Evolutionary conservation across 2,888 invertebrate genomes (phyloP), one percentile per base, ranked within the genome.

Genomic region (Tenthredo livida): DNA sequence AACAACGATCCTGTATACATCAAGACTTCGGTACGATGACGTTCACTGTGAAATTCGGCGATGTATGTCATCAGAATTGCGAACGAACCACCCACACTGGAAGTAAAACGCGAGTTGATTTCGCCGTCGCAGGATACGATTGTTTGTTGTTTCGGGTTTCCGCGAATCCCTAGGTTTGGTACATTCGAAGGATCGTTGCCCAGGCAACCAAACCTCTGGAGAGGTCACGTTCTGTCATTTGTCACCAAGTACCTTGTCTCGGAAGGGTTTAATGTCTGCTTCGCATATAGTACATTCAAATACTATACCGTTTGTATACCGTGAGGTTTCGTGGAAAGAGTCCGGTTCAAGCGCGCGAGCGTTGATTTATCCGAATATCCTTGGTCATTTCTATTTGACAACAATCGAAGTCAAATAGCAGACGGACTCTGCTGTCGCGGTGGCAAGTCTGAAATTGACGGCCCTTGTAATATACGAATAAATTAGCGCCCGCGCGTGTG

Each of bases 51-150:
- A 85, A 97, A 95, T 92, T 97, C 97, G 0, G 96, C 96, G 72
- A 97, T 90, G 91, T 97, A 97, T 0, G 96, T 95, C 90, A 96
- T 95, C 72, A 97, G 92, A 4, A 97, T 96, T 0, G 97, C 96
- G 90, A 96, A 96, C 0, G 97, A 97, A 1, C 97, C 97, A 88
- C 95, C 95, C 84, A 95, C 94, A 86, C 96, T 96, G 89, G 88
- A 83, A 83, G 10, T 17, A n/a, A 61, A 67, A 29, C 67, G 21
- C 67, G 21, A 73, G n/a, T 73, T 43, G 61, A 43, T 77, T 77
- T 9, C 33, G 2, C 40, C 80, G 65, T 40, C 7, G 37, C 15
- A 80, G 25, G 40, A 61, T 37, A 40, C 61, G 40, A 61, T 61
- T 61, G 65, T 80, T 58, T 12, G 65, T 21, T 80, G 80, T 80